These are phyloP conservation scores for Campaea margaritaria DNA, from an alignment of 2,888 invertebrate genomes.

Conservation along the genomic window DNA sequence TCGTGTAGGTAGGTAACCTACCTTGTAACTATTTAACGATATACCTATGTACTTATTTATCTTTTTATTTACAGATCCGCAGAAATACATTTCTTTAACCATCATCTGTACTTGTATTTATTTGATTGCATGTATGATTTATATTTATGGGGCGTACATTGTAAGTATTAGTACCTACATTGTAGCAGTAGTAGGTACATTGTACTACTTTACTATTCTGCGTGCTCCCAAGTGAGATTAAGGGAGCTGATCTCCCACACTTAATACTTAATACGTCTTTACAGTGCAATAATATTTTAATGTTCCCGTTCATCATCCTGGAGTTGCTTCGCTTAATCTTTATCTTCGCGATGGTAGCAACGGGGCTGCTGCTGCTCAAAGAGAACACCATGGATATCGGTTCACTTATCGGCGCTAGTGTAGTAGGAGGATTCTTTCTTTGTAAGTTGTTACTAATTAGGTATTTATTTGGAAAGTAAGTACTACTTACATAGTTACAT, in stretches of 20 bases:
- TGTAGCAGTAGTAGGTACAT: too few relatives aligned
- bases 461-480: neutral
- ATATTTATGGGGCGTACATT: conserved; percentile 73
- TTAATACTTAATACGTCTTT: conserved; percentile 27
- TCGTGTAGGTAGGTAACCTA: neutral
- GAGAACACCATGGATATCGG: conserved; percentile 80
- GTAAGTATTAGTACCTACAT: conserved; percentile 55
- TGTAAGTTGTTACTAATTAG: conserved; percentile 55
- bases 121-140: conserved; percentile 59
- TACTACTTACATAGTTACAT: too few relatives aligned
- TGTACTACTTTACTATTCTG: too few relatives aligned
- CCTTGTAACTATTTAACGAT: neutral
- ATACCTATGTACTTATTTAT: neutral
- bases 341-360: conserved; percentile 58
- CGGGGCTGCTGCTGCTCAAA: conserved; percentile 69
- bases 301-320: conserved; percentile 66
- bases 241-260: too few relatives aligned
- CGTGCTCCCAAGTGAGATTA: too few relatives aligned
- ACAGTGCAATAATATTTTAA: conserved; percentile 68
- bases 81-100: conserved; percentile 57
- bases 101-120: conserved; percentile 64
- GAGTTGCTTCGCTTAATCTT: conserved; percentile 65
- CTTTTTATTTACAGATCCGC: conserved; percentile 60
- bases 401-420: conserved; percentile 74
- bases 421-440: conserved; percentile 70